These are phyloP conservation scores for Hedya salicella DNA, from an alignment of 2,888 invertebrate species.

Conservation along the genomic window DNA sequence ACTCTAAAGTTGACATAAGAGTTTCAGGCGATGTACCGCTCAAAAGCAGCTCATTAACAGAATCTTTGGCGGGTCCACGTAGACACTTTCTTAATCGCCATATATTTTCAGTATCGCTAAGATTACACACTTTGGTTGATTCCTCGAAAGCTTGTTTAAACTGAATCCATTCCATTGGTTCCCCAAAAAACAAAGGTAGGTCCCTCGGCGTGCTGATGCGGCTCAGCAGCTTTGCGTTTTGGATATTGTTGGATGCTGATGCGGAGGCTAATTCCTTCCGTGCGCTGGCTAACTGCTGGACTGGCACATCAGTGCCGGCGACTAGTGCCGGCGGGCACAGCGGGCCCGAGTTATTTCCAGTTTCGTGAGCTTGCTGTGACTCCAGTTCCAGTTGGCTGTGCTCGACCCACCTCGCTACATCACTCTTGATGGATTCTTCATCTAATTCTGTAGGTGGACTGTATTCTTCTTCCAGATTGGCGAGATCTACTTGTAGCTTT, in stretches of 20 bases:
- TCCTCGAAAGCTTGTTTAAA: slow-evolving; percentile 49
- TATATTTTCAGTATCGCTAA: slow-evolving; percentile 48
- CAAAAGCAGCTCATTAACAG: slow-evolving; percentile 47
- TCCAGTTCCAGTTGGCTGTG: background rate
- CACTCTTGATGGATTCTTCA: no score
- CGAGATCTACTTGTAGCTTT: slow-evolving; percentile 5
- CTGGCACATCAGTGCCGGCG: slow-evolving; percentile 7
- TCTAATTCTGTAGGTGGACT: background rate
- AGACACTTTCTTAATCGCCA: slow-evolving; percentile 50
- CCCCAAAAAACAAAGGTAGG: slow-evolving; percentile 46
- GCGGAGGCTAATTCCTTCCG: slow-evolving; percentile 41
- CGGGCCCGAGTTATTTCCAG: no score
- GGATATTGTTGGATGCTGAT: background rate
- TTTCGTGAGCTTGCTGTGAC: background rate
- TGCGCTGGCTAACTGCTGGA: slow-evolving; percentile 42
- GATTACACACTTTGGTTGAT: slow-evolving; percentile 47
- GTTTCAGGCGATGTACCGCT: slow-evolving; percentile 42
- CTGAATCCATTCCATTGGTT: slow-evolving; percentile 50
- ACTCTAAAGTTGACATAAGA: slow-evolving; percentile 46
- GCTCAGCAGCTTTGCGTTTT: slow-evolving; percentile 38
- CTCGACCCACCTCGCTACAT: slow-evolving; percentile 1
- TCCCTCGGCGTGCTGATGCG: slow-evolving; percentile 46
- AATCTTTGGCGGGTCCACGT: slow-evolving; percentile 48
- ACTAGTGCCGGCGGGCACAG: no score
- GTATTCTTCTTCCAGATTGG: slow-evolving; percentile 8